Percentiles rank a stretch among this genome's conserved stretches.
Conservation (phyloP, 2,888 invertebrate genomes). For the Platynereis dumerilii region DNA sequence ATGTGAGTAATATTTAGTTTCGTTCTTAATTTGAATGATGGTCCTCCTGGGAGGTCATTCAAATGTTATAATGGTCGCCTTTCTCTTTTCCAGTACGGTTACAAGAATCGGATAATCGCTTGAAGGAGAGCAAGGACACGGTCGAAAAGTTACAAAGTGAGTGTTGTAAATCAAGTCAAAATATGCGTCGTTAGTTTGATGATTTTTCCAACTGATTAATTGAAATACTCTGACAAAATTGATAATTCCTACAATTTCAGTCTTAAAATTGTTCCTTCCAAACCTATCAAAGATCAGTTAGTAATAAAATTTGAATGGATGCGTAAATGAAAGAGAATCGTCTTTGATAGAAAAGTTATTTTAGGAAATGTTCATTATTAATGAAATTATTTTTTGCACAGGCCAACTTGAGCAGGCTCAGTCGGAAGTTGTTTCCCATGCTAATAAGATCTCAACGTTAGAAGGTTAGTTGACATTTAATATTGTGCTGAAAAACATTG, state of each 20-base stretch:
- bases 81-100: conserved; percentile 49
- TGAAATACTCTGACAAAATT: no score
- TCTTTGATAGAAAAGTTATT: no score
- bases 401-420: conserved; percentile 59
- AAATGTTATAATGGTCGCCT: background rate
- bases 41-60: background rate
- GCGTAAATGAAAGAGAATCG: no score
- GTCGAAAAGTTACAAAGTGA: conserved; percentile 63
- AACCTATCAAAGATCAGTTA: no score
- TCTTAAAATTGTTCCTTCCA: no score
- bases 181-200: no score
- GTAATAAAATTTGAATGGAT: no score
- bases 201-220: no score
- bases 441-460: conserved; percentile 50
- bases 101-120: conserved; percentile 59
- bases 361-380: no score
- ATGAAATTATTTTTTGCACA: no score
- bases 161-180: conserved; percentile 37
- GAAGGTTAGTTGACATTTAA: conserved; percentile 47
- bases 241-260: no score
- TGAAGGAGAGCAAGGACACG: conserved; percentile 61
- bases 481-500: background rate
- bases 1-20: conserved; percentile 41
- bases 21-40: background rate
- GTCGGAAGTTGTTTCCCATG: conserved; percentile 52